Base-by-base conservation (phyloP, 1,140 invertebrate genomes). In the Drosophila murphyi region DNA sequence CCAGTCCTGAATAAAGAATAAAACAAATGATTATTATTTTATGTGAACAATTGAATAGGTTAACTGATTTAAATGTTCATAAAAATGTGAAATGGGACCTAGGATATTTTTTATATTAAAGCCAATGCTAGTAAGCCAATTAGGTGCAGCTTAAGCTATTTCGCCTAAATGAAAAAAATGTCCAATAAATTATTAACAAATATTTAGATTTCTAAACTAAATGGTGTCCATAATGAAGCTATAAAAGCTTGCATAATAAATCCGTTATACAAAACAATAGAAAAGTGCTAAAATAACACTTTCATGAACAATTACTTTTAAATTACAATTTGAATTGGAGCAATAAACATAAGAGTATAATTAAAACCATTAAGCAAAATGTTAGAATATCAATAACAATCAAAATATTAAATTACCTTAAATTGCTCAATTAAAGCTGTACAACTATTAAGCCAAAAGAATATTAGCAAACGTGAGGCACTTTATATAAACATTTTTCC, bases 21-120 rank as follows among this genome's bases (percentile, higher is more conserved):
- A 45, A 56, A 55, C 67, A 35, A 28, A 70, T 57, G 4, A 70
- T 20, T 20, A 20, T 20, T 37, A 50, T 56, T 70, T 57, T 34
- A 72, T 71, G 60, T 59, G 45, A 37, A 54, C 68, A 71, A 64
- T 75, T 71, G 64, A 75, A 72, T 64, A 20, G 20, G 20, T 20
- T 20, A 20, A 39, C 67, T 63, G 72, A 45, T 62, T 63, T 10
- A 70, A 75, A 57, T 70, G 62, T 75, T 41, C 57, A 20, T 20
- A 20, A 20, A 20, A 2, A 1, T 20, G 20, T 20, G 1, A 20
- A 20, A 20, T 20, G 20, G 20, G 20, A 20, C 20, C 1, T 20
- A 20, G 20, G 20, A 20, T 20, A 20, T 20, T 20, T 20, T 20
- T 20, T 20, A 51, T 65, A 56, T 74, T 74, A 74, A 74, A 70